Percentiles rank a stretch among this genome's conserved stretches.
These are phyloP conservation scores for Potorous gilbertii DNA, from an alignment of 2,797 vertebrate genomes.

Conservation along the genomic window DNA sequence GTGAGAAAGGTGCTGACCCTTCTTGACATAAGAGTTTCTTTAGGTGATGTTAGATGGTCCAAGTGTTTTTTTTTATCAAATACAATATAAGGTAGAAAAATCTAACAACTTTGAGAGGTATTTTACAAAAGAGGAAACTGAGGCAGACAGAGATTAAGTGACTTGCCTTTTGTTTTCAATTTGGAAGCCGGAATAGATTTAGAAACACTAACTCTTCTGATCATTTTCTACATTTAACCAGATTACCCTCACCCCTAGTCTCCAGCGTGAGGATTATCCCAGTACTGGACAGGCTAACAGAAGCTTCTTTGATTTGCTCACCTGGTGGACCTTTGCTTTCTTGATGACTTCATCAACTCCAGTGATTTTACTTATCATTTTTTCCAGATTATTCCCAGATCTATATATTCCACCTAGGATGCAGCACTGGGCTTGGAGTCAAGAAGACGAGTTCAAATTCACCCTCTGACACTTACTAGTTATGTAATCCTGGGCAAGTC, in stretches of 20 bases:
- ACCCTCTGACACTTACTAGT: neutral
- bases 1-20: neutral
- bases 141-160: too few relatives aligned
- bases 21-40: neutral
- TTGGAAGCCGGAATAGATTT: neutral
- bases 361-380: neutral
- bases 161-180: neutral
- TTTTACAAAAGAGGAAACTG: too few relatives aligned
- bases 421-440: neutral
- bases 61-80: neutral
- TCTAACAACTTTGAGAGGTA: too few relatives aligned
- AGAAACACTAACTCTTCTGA: neutral
- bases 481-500: too few relatives aligned
- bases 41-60: neutral
- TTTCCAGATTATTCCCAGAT: neutral
- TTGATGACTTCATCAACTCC: neutral
- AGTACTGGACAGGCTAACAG: neutral
- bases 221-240: neutral
- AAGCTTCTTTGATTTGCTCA: neutral
- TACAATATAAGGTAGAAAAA: neutral
- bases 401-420: neutral
- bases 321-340: neutral
- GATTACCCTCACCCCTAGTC: neutral
- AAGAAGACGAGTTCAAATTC: neutral
- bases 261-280: neutral